Conservation (phyloP, 2,888 invertebrate species). For the Euclidia mi region DNA sequence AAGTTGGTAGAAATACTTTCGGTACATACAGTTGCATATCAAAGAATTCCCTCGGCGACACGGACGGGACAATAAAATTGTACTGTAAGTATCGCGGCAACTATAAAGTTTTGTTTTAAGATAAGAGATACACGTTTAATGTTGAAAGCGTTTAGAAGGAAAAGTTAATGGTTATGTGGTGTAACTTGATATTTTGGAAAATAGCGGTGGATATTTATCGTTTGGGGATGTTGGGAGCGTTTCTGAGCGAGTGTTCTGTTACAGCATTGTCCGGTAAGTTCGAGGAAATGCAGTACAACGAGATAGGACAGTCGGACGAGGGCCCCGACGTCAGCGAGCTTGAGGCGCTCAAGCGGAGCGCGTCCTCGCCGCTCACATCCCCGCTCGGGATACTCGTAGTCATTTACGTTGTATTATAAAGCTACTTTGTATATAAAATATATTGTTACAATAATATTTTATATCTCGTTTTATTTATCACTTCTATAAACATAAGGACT, state of each 20-base stretch:
- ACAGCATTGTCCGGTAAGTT: slow-evolving; percentile 85
- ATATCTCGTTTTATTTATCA: slow-evolving; percentile 63
- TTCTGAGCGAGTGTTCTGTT: slow-evolving; percentile 61
- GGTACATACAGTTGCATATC: slow-evolving; percentile 93
- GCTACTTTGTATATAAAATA: slow-evolving; percentile 86
- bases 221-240: slow-evolving; percentile 51
- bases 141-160: slow-evolving; percentile 58
- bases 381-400: slow-evolving; percentile 65
- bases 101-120: slow-evolving; percentile 31
- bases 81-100: slow-evolving; percentile 90
- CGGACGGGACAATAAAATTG: slow-evolving; percentile 93
- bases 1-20: slow-evolving; percentile 90
- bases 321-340: slow-evolving; percentile 84
- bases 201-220: slow-evolving; percentile 40
- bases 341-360: slow-evolving; percentile 84
- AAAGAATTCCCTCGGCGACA: slow-evolving; percentile 93
- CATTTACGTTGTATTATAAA: slow-evolving; percentile 79
- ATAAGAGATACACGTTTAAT: slow-evolving; percentile 41
- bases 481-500: too few species aligned
- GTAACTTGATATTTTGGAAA: slow-evolving; percentile 72
- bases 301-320: slow-evolving; percentile 80
- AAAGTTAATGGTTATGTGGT: slow-evolving; percentile 71
- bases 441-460: slow-evolving; percentile 85
- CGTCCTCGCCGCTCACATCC: slow-evolving; percentile 56
- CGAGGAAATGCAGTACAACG: slow-evolving; percentile 87